Conservation (phyloP, 2,888 invertebrate genomes). For the Leucozona laternaria region DNA sequence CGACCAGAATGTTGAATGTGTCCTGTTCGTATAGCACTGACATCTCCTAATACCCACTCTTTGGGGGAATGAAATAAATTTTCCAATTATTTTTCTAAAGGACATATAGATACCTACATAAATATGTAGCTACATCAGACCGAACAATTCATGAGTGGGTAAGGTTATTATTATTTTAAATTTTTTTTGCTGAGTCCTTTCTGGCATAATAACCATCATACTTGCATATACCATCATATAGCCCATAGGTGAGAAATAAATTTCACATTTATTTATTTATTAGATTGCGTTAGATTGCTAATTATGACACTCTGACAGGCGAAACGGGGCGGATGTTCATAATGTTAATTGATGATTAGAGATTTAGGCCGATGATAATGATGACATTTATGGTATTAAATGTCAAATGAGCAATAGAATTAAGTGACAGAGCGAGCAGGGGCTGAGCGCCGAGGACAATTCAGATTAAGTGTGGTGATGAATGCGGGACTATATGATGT, state of each 20-base stretch:
- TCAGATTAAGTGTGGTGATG: background rate
- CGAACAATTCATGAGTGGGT: slow-evolving; percentile 35
- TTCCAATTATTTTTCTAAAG: slow-evolving; percentile 74
- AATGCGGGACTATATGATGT: background rate
- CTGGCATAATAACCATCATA: background rate
- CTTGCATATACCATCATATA: background rate
- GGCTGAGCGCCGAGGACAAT: background rate
- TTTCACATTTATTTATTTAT: slow-evolving; percentile 68
- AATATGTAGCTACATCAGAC: no score
- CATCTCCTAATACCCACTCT: slow-evolving; percentile 27
- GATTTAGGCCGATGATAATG: slow-evolving; percentile 57
- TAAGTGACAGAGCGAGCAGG: slow-evolving; percentile 2
- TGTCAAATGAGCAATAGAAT: slow-evolving; percentile 51
- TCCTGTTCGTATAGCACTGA: background rate
- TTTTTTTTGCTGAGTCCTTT: slow-evolving; percentile 5
- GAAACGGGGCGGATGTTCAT: background rate
- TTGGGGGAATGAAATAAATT: slow-evolving; percentile 59
- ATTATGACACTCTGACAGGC: slow-evolving; percentile 64
- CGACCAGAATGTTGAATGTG: slow-evolving; percentile 18
- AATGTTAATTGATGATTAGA: slow-evolving; percentile 73
- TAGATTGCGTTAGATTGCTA: slow-evolving; percentile 63
- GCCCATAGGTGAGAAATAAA: slow-evolving; percentile 58
- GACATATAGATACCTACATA: slow-evolving; percentile 42
- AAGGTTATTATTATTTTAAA: slow-evolving; percentile 22
- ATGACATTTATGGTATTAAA: slow-evolving; percentile 56